These are phyloP conservation scores for Bombus affinis DNA, from an alignment of 1,140 invertebrate species.

Conservation along the genomic window DNA sequence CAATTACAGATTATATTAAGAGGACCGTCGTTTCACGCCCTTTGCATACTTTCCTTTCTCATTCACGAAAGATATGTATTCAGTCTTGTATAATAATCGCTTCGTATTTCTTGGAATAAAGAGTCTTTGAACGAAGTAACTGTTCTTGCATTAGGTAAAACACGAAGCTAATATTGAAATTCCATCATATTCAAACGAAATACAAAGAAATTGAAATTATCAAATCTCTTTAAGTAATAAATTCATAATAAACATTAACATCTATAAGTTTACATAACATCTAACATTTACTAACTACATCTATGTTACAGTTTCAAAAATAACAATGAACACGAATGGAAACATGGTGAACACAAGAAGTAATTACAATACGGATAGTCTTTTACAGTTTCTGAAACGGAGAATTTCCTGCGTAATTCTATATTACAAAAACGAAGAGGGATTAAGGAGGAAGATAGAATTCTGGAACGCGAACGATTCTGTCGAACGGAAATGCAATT, in stretches of 20 bases:
- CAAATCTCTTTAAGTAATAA: neutral
- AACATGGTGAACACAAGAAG: slow-evolving; percentile 8
- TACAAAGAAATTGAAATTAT: neutral
- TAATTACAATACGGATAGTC: slow-evolving; percentile 37
- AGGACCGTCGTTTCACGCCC: too few relatives aligned
- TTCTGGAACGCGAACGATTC: slow-evolving; percentile 69
- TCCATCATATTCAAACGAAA: neutral
- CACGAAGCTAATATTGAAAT: neutral
- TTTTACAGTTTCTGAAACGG: neutral
- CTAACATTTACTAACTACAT: neutral
- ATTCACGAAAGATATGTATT: neutral
- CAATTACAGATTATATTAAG: neutral
- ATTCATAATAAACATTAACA: neutral
- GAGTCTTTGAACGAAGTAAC: neutral
- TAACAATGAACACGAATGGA: slow-evolving; percentile 14
- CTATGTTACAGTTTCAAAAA: neutral
- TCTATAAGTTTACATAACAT: too few relatives aligned
- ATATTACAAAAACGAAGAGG: slow-evolving; percentile 57
- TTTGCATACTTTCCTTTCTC: neutral
- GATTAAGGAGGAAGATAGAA: slow-evolving; percentile 64
- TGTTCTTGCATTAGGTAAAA: neutral
- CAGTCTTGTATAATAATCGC: neutral
- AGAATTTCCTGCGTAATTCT: neutral
- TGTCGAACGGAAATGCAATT: slow-evolving; percentile 72
- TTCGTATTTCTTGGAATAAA: neutral